Evolutionary conservation across 2,888 invertebrate genomes (phyloP).

Genomic region (Miltochrista miniata): DNA sequence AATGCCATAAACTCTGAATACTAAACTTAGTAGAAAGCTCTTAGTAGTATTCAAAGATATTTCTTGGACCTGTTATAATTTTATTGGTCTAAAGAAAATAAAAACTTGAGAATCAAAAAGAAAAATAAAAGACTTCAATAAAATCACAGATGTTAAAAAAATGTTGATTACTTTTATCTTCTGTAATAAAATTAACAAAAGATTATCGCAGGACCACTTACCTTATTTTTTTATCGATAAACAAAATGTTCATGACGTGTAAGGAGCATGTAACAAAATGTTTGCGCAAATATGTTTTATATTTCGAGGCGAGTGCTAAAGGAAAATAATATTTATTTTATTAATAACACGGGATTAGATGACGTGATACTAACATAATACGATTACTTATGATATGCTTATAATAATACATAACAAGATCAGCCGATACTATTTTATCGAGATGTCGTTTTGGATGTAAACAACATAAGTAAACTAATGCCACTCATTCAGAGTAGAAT

Average conservation of each 20-base stretch:
- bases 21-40: too few relatives aligned
- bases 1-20: too few relatives aligned
- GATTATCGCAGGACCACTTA: constrained; percentile 55
- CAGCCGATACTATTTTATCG: constrained; percentile 14
- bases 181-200: constrained; percentile 49
- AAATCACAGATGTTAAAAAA: not conserved
- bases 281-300: constrained; percentile 2
- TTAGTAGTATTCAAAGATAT: too few relatives aligned
- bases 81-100: too few relatives aligned
- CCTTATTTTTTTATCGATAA: constrained; percentile 52
- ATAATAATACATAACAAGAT: not conserved
- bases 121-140: too few relatives aligned
- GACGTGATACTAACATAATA: not conserved
- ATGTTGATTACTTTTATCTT: constrained; percentile 6
- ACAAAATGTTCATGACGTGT: too few relatives aligned
- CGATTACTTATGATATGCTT: not conserved
- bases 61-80: too few relatives aligned
- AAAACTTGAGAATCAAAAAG: too few relatives aligned
- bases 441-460: constrained; percentile 3
- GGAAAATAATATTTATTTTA: constrained; percentile 1
- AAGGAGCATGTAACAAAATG: constrained; percentile 26
- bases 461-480: constrained; percentile 4
- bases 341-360: not conserved
- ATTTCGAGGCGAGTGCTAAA: not conserved
- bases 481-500: constrained; percentile 5